These are phyloP conservation scores for Clarias fuscus DNA, from an alignment of 2,797 vertebrate genomes.

Conservation along the genomic window DNA sequence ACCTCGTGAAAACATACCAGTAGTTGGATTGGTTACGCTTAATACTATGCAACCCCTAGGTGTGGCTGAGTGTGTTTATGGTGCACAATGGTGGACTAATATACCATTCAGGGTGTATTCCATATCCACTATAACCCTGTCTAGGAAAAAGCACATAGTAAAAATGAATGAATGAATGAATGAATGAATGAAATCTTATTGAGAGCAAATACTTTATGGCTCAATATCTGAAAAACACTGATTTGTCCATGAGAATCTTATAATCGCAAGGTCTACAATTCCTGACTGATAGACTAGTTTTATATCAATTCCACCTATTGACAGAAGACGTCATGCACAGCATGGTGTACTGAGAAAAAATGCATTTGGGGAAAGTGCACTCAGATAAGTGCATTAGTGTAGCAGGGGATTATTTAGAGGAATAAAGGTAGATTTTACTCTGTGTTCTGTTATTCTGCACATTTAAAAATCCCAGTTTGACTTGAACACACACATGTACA, in stretches of 20 bases:
- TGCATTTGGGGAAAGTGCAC: too few relatives aligned
- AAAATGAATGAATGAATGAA: background rate
- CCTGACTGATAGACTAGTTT: background rate
- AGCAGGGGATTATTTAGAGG: too few relatives aligned
- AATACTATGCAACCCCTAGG: background rate
- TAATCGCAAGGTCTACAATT: background rate
- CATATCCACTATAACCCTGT: background rate
- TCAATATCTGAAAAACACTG: background rate
- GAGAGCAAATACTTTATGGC: background rate
- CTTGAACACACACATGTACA: too few relatives aligned
- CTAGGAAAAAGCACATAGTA: background rate
- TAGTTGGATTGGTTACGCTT: background rate
- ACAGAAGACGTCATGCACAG: too few relatives aligned
- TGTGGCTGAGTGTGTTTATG: background rate
- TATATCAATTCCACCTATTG: background rate
- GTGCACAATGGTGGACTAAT: background rate
- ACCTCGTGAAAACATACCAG: background rate
- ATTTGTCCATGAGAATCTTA: background rate
- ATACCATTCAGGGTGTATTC: background rate
- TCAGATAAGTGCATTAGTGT: too few relatives aligned
- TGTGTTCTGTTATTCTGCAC: too few relatives aligned
- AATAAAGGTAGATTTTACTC: too few relatives aligned
- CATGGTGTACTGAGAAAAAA: too few relatives aligned
- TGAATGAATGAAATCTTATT: background rate
- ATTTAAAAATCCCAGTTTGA: too few relatives aligned